Evolutionary conservation across 23 tunicate genomes (phyloP).

Genomic region (Ciona savignyi): DNA sequence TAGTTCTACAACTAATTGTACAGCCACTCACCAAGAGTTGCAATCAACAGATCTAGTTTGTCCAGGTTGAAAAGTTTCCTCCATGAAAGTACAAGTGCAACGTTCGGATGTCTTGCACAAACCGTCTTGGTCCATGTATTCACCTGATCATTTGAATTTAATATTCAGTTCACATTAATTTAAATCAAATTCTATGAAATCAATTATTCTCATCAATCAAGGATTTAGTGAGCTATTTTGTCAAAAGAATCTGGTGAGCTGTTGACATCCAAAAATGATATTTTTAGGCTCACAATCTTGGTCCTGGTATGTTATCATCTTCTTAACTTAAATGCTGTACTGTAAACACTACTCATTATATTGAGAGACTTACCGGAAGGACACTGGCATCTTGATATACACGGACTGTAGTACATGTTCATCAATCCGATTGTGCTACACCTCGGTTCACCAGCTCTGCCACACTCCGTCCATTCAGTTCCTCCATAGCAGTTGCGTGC

Average conservation of each 20-base stretch:
- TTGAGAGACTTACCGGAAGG: slow-evolving; percentile 3
- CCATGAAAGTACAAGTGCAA: neutral
- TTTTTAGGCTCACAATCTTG: too few species aligned
- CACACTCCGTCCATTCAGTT: slow-evolving; percentile 49
- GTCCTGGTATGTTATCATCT: too few species aligned
- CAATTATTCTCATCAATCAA: too few species aligned
- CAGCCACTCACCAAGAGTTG: neutral
- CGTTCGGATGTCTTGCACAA: neutral
- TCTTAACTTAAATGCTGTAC: too few species aligned
- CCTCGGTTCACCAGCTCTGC: neutral
- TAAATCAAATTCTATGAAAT: too few species aligned
- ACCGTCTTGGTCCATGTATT: neutral
- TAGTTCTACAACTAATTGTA: neutral
- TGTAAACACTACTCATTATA: too few species aligned
- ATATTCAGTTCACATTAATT: too few species aligned
- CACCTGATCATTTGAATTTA: neutral
- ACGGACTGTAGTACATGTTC: slow-evolving; percentile 12
- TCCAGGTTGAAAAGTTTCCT: neutral
- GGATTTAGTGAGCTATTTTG: too few species aligned
- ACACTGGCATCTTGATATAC: slow-evolving; percentile 11
- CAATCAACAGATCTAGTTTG: slow-evolving; percentile 4
- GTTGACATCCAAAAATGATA: too few species aligned
- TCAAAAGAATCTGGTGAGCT: too few species aligned
- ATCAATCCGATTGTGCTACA: slow-evolving; percentile 2
- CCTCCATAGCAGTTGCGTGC: slow-evolving; percentile 13